phyloP scores from a whole-genome alignment of 2,113 vertebrate species.

The Atrichornis clamosus region DNA sequence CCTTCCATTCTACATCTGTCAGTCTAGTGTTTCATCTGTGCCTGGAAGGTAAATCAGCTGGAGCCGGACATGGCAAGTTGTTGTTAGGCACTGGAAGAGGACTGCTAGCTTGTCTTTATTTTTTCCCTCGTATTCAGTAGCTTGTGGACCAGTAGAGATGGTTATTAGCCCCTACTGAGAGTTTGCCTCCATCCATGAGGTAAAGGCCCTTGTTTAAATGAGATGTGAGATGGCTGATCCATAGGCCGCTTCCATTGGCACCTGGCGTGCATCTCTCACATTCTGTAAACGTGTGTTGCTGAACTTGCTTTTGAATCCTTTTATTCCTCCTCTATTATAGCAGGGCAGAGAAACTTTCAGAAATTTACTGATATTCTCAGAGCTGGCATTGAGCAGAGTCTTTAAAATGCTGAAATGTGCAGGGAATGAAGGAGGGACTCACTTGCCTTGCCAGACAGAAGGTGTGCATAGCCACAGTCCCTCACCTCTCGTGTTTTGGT shows the following conservation, averaged over 20 bases:
- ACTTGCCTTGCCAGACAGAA: not conserved
- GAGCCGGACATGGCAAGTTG: not conserved
- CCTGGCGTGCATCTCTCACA: accelerated
- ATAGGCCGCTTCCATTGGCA: not conserved
- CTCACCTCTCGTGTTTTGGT: not conserved
- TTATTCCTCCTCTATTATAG: not conserved
- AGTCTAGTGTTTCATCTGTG: not conserved
- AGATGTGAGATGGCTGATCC: not conserved
- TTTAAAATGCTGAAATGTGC: not conserved
- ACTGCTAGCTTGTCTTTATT: not conserved
- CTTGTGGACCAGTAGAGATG: not conserved
- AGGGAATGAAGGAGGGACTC: not conserved
- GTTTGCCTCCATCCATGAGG: not conserved
- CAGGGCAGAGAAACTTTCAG: not conserved
- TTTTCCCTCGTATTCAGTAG: not conserved
- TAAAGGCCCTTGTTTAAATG: not conserved
- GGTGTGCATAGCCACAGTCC: not conserved
- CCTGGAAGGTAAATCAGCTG: not conserved
- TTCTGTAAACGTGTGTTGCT: not conserved
- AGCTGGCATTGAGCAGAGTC: not conserved
- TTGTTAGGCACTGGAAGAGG: not conserved
- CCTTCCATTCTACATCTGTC: not conserved
- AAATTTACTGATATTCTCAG: not conserved
- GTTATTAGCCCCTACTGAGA: not conserved
- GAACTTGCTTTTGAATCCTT: not conserved